Base-by-base conservation (phyloP, 2,797 vertebrate genomes). In the Delichon dasypus region DNA sequence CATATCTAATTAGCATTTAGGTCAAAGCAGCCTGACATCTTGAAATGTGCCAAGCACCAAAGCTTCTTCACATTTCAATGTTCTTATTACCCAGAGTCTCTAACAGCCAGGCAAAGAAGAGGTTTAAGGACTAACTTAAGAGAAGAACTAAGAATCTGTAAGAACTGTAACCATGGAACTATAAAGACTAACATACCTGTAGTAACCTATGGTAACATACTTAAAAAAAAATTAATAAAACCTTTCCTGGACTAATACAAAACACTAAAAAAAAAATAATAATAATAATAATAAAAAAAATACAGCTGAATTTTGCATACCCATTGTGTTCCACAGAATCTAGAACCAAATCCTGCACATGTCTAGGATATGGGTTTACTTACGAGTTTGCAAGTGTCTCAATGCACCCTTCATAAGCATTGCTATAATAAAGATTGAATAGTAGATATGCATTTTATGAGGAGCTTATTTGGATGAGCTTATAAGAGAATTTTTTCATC, bases 361-460 rank as follows among this genome's bases (percentile, higher is more conserved):
- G 3, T 77, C 15, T 92, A 36, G 32, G 64, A 57, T 30, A 32
- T 3, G 32, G 13, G 5, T 75, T 92, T 89, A 32, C 6, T 74
- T 73, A 40, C 20, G 11, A 75, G n/a, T 77, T 89, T 73, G 54
- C 11, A 86, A 30, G 4, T 38, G 17, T 75, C 18, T 74, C 44
- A 62, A 53, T 25, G 8, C 22, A 78, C 44, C 40, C 11, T 6
- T 83, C 54, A 67, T 38, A 90, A 93, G 18, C 30, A 38, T 30
- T 74, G 10, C 11, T 20, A 11, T 81, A 85, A 81, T 73, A 81
- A 96, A 89, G 34, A 42, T 8, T 71, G 67, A 93, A 79, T 83
- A 82, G 96, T 85, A 97, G 90, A 61, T 47, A 66, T 51, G 15
- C 23, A 78, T 88, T 89, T 94, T 83, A 76, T 55, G 36, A 86